Evolutionary conservation across 2,113 vertebrate species (phyloP).

Genomic region (Passer montanus): DNA sequence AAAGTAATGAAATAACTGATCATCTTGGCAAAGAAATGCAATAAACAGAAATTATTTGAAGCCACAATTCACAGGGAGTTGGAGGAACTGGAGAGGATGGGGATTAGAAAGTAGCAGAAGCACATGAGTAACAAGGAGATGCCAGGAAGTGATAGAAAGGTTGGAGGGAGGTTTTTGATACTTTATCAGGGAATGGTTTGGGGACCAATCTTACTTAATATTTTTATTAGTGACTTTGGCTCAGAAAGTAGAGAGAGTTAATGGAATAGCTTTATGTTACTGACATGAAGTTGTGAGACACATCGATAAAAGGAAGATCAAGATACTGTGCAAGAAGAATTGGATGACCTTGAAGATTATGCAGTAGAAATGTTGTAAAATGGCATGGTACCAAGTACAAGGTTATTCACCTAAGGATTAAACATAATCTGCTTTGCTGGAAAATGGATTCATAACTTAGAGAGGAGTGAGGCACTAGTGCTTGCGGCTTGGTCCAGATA

Average conservation of each 20-base stretch:
- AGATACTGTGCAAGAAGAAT: not conserved
- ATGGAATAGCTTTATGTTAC: constrained; percentile 4
- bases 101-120: not conserved
- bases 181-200: not conserved
- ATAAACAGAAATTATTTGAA: not conserved
- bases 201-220: not conserved
- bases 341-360: constrained; percentile 26
- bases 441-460: not conserved
- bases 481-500: not conserved
- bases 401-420: constrained; percentile 5
- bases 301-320: not conserved
- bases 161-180: not conserved
- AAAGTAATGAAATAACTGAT: not conserved
- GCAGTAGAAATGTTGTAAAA: not conserved
- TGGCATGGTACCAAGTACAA: not conserved
- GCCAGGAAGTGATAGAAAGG: not conserved
- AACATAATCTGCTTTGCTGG: not conserved
- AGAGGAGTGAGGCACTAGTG: not conserved
- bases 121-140: not conserved
- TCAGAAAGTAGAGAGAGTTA: not conserved
- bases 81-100: not conserved
- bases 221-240: not conserved
- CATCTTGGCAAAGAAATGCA: not conserved
- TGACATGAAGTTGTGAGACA: not conserved
- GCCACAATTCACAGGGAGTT: not conserved